A percentile compares a stretch with the other conserved stretches of the same genome.
These are phyloP conservation scores for Bombus affinis DNA, from an alignment of 1,140 invertebrate genomes.

Conservation along the genomic window DNA sequence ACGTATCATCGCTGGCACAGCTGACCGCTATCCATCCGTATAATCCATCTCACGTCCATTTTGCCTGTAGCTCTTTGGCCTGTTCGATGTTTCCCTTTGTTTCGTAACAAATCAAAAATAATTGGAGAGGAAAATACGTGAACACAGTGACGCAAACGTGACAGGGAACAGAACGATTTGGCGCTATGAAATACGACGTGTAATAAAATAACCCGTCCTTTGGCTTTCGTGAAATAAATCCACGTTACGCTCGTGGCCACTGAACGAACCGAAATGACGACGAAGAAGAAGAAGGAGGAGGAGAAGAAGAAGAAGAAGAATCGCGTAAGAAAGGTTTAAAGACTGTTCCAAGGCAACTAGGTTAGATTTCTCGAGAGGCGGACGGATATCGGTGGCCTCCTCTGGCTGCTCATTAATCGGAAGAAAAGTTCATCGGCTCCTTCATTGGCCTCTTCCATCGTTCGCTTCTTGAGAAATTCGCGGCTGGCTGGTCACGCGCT, in stretches of 20 bases:
- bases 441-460: background rate
- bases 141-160: background rate
- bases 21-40: no score
- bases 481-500: constrained; percentile 51
- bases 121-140: background rate
- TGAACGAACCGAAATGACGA: background rate
- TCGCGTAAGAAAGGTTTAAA: background rate
- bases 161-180: background rate
- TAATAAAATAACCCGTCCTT: background rate
- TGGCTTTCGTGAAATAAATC: background rate
- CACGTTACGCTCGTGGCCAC: background rate
- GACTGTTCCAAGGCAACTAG: background rate
- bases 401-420: constrained; percentile 1
- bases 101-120: constrained; percentile 38
- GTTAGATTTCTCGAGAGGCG: background rate
- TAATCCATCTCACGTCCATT: background rate
- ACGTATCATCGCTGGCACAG: no score
- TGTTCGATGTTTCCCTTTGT: background rate
- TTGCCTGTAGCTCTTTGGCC: no score
- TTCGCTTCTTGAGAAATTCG: constrained; percentile 53
- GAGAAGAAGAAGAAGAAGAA: background rate
- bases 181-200: constrained; percentile 1
- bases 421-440: constrained; percentile 46
- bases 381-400: background rate
- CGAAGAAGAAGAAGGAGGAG: background rate